These are phyloP conservation scores for Parapristionchus giblindavisi DNA, from an alignment of 2,888 invertebrate genomes.

Conservation along the genomic window DNA sequence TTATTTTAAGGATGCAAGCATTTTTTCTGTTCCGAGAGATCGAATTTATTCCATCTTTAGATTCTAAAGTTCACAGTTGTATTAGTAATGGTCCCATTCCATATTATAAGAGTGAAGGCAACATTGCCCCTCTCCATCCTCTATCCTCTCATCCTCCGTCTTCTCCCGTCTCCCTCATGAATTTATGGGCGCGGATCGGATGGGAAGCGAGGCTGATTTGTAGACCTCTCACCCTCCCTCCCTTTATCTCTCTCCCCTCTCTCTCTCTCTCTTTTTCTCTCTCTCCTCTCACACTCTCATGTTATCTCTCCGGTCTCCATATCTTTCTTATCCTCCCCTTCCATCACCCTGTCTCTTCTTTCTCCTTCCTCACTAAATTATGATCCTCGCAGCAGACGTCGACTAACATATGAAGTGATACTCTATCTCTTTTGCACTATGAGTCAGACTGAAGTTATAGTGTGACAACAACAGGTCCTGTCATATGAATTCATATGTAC, in stretches of 20 bases:
- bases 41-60: too few species aligned
- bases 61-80: too few species aligned
- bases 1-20: too few species aligned
- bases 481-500: too few species aligned
- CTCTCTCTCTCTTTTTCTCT: neutral
- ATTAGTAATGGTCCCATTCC: conserved; percentile 11
- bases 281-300: neutral
- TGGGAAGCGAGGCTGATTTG: conserved; percentile 29
- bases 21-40: too few species aligned
- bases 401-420: too few species aligned
- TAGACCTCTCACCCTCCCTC: conserved; percentile 1
- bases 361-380: neutral
- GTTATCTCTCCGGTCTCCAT: neutral
- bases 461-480: too few species aligned
- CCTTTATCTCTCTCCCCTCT: neutral
- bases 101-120: neutral
- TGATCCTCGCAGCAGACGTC: too few species aligned
- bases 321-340: neutral
- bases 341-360: neutral
- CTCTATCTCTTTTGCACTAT: too few species aligned
- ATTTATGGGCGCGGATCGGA: conserved; percentile 33
- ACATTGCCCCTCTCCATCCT: neutral
- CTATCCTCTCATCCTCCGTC: conserved; percentile 11
- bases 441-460: too few species aligned
- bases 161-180: conserved; percentile 5